phyloP scores from a whole-genome alignment of 2,797 vertebrate genomes.

The Sitta carolinensis region DNA sequence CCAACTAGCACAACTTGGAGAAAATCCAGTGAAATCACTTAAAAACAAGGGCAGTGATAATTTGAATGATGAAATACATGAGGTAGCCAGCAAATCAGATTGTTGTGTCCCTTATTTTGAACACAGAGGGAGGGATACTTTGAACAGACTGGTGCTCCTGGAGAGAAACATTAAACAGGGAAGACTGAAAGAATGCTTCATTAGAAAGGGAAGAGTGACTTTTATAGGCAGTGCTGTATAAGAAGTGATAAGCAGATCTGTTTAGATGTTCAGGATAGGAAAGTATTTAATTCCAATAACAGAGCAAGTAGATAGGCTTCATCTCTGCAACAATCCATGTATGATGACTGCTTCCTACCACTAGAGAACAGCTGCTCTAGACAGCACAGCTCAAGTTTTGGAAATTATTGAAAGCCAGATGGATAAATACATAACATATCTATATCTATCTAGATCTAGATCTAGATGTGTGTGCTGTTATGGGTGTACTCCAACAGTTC shows the following conservation, averaged over 20 bases:
- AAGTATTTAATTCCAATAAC: neutral
- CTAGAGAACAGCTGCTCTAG: neutral
- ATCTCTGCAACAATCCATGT: neutral
- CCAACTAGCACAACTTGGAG: neutral
- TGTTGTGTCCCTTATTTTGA: neutral
- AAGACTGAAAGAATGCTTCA: neutral
- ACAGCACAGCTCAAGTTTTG: neutral
- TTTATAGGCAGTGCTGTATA: neutral
- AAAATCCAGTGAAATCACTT: neutral
- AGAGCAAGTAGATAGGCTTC: neutral
- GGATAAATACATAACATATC: neutral
- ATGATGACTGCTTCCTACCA: neutral
- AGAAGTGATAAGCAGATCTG: neutral
- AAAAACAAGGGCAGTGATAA: neutral
- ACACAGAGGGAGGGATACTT: neutral
- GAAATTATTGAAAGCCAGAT: neutral
- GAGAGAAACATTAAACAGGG: neutral
- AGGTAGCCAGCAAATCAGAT: neutral
- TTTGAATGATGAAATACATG: neutral
- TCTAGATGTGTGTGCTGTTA: neutral
- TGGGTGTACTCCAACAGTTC: neutral
- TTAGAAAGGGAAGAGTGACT: conserved; percentile 3
- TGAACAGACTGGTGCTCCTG: neutral
- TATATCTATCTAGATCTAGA: neutral
- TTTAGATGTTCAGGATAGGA: neutral